These are phyloP conservation scores for Adelosebastes latens DNA, from an alignment of 2,797 vertebrate genomes.

Conservation along the genomic window DNA sequence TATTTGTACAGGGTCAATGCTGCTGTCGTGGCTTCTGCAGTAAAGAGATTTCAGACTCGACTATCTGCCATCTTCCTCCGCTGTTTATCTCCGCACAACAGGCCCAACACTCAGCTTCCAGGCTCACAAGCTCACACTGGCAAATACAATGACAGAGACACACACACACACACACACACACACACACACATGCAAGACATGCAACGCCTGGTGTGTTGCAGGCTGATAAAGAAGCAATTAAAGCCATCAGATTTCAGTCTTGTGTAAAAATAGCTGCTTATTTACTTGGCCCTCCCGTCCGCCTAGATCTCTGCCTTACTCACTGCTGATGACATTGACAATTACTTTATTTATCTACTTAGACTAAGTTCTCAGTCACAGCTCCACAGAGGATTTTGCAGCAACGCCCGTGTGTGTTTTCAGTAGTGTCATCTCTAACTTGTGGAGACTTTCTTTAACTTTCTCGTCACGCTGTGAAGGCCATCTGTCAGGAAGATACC, in stretches of 20 bases:
- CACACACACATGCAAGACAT: neutral
- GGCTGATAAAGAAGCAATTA: slow-evolving; percentile 72
- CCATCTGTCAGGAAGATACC: slow-evolving; percentile 35
- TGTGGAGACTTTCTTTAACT: slow-evolving; percentile 13
- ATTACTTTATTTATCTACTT: slow-evolving; percentile 24
- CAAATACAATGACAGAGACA: slow-evolving; percentile 10
- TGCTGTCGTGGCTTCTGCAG: slow-evolving; percentile 29
- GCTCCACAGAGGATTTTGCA: neutral
- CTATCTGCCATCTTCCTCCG: slow-evolving; percentile 47
- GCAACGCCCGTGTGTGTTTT: neutral
- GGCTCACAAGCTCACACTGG: slow-evolving; percentile 31
- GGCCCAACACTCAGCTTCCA: slow-evolving; percentile 35
- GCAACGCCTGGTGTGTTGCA: slow-evolving; percentile 33
- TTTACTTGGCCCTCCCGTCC: slow-evolving; percentile 29
- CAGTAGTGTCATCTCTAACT: neutral
- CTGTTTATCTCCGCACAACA: slow-evolving; percentile 53
- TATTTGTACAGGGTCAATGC: slow-evolving; percentile 5
- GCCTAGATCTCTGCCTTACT: slow-evolving; percentile 1
- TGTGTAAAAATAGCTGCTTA: slow-evolving; percentile 46
- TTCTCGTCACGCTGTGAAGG: slow-evolving; percentile 8
- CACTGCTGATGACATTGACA: slow-evolving; percentile 38
- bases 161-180: neutral
- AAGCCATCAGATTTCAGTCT: slow-evolving; percentile 45
- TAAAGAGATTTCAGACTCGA: slow-evolving; percentile 41
- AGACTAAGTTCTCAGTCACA: neutral